Base-by-base conservation (phyloP, 92 coral and sea anemone genomes). In the Zoanthus sansibaricus region DNA sequence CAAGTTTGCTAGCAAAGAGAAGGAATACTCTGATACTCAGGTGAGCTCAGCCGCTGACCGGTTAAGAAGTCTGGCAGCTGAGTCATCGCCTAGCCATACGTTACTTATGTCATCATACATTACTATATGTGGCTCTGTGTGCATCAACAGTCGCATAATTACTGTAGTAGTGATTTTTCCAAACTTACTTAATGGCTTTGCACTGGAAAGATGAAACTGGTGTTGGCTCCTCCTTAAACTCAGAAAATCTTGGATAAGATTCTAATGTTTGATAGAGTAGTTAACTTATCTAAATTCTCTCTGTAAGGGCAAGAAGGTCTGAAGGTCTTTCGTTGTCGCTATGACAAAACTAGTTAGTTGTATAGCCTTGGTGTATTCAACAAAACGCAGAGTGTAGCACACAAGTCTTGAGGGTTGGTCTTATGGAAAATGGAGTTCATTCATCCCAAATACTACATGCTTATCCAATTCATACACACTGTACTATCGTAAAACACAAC, bases 1-100 rank as follows among this genome's bases (percentile, higher is more conserved):
- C 77, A 88, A 83, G 73, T 78, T 93, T 56, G 92, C 93, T 12
- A 79, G 76, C 45, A 93, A 91, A 32, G 90, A 91, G 72, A 30
- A 71, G 18, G 91, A 90, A 66, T 84, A 87, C 21, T 77, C 92
- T 11, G 89, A 90, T 46, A 70, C 90, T 12, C 95, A 93, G 89
- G 93, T 89, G 54, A 62, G 76, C 83, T 64, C 76, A 12, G 86
- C 79, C 71, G 79, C 79, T 72, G 68, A 59, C 58, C 54, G 20
- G 13, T 20, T 61, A 68, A 58, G 79, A 46, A 37, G 72, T 69
- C 84, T 79, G 84, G 84, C 84, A 79, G 84, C 84, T 79, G 84
- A 79, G 84, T 77, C 83, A 77, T 59, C 83, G 18, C 18, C 15
- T 66, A 77, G 30, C 55, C 12, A 49, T 49, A 11, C 55, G 1